These are phyloP conservation scores for Torymus aiolomorphi DNA, from an alignment of 2,888 invertebrate genomes.

Conservation along the genomic window DNA sequence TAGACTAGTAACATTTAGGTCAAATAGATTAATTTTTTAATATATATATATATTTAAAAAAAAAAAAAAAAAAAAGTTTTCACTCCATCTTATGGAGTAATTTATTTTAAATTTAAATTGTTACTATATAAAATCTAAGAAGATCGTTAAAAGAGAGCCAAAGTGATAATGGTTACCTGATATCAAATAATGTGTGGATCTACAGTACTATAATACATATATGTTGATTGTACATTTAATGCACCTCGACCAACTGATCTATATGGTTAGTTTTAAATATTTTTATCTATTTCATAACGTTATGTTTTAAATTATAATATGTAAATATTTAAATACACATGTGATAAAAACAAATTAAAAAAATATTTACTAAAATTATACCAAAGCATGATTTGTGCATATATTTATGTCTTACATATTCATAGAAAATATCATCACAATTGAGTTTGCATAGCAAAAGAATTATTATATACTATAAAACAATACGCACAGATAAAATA, in stretches of 20 bases:
- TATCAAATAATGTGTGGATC: constrained; percentile 45
- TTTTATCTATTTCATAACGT: neutral
- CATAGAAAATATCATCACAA: constrained; percentile 17
- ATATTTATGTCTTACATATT: constrained; percentile 1
- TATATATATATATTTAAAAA: constrained; percentile 7
- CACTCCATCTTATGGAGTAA: constrained; percentile 29
- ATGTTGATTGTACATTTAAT: constrained; percentile 1
- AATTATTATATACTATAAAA: constrained; percentile 20
- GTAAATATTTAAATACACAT: constrained; percentile 18
- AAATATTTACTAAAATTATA: neutral
- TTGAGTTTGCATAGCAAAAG: constrained; percentile 26
- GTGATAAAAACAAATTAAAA: constrained; percentile 19
- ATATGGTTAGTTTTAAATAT: neutral
- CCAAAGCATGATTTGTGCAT: constrained; percentile 28
- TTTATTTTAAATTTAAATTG: constrained; percentile 16
- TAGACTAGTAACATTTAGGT: constrained; percentile 52
- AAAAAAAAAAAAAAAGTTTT: neutral
- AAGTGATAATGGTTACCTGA: constrained; percentile 34
- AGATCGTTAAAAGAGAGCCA: constrained; percentile 27
- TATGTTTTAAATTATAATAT: constrained; percentile 5
- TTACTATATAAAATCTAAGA: constrained; percentile 5
- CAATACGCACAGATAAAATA: constrained; percentile 23
- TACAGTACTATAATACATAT: constrained; percentile 12
- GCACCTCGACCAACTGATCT: constrained; percentile 12
- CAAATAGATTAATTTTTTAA: constrained; percentile 12